Evolutionary conservation across 1,140 invertebrate species (phyloP), one percentile per base, ranked within the genome.

Genomic region (Meteorus sp.): DNA sequence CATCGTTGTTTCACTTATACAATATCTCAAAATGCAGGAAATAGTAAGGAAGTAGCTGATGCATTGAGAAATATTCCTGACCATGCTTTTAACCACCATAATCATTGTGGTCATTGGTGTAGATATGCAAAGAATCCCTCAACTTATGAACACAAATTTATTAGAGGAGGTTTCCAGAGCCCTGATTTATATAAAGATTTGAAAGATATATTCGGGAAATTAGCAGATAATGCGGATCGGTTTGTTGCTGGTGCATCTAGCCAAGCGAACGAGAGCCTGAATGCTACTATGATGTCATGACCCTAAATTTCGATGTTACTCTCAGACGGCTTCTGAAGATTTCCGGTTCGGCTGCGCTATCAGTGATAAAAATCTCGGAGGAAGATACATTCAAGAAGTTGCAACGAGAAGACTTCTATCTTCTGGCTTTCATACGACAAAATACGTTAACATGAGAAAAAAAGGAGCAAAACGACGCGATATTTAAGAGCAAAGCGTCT

Each of bases 81-180:
- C 22, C 59, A 63, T 53, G 3, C 11, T 8, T 63, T 61, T 37
- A 62, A 62, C 47, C 13, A 56, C 11, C 56, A 66, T 27, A 37
- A 45, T 1, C 58, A 62, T 47, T 62, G 63, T 54, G 56, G 60
- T 27, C 2, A 19, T 2, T 62, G 60, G 60, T 65, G 63, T 45
- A 29, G 15, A 27, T 61, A 56, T 50, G 13, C 33, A 3, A 51
- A 61, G 37, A 29, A 60, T 19, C 55, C 44, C 39, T n/a, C 29
- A n/a, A 51, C 35, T 52, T 58, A 64, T 27, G 23, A 53, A 31
- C 58, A 60, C 27, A 7, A 17, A 25, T 19, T 19, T 23, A 44
- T 59, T 25, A 33, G 43, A 3, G 56, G 47, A 33, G 56, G 56
- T 25, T 51, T 64, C 17, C 35, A 15, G 1, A 33, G 53, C 52